Evolutionary conservation across 2,113 vertebrate genomes (phyloP).

Genomic region (Daubentonia madagascariensis): DNA sequence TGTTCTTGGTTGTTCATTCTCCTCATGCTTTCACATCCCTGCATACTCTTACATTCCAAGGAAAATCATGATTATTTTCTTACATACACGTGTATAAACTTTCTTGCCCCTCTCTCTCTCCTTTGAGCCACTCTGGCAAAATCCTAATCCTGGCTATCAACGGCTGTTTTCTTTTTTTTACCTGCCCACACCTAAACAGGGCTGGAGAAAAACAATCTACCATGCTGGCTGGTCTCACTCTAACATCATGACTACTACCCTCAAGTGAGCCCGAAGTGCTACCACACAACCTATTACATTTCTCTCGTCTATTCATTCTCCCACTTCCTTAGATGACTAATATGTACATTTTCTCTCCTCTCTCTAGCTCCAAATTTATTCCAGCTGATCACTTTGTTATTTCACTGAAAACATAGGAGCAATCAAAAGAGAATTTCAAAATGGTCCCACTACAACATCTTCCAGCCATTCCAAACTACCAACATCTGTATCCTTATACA

Average conservation of each 20-base stretch:
- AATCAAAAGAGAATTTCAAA: not conserved
- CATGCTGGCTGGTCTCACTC: not conserved
- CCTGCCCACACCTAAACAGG: not conserved
- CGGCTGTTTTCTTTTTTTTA: not conserved
- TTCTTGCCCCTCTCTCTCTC: too few species aligned
- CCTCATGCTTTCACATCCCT: not conserved
- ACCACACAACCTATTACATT: not conserved
- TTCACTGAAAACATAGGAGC: not conserved
- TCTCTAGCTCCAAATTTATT: not conserved
- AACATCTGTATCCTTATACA: not conserved
- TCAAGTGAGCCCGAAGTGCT: not conserved
- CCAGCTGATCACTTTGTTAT: not conserved
- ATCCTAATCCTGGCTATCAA: not conserved
- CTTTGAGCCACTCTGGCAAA: not conserved
- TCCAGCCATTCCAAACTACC: not conserved
- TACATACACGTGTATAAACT: not conserved
- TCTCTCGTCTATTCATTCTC: not conserved
- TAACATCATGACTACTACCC: not conserved
- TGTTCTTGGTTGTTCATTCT: not conserved
- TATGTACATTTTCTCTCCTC: not conserved
- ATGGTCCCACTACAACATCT: not conserved
- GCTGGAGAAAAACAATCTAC: not conserved
- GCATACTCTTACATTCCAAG: not conserved
- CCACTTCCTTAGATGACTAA: not conserved
- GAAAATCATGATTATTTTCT: not conserved